These are phyloP conservation scores for Rynchops niger DNA, from an alignment of 2,113 vertebrate species.

Conservation along the genomic window DNA sequence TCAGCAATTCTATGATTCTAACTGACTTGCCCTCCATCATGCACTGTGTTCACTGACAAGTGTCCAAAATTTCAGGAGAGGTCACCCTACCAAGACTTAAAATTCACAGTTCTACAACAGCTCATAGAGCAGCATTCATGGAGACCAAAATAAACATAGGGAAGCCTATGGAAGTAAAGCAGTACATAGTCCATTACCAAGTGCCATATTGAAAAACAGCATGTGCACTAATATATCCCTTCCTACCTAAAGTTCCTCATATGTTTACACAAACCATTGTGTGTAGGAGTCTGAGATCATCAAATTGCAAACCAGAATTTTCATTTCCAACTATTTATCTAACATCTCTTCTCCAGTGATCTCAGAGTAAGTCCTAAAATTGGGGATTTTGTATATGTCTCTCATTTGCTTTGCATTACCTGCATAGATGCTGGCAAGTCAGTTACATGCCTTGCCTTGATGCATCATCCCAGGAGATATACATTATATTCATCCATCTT, in stretches of 20 bases:
- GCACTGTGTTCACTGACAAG: background rate
- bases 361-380: background rate
- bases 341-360: background rate
- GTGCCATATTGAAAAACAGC: background rate
- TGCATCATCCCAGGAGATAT: background rate
- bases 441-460: background rate
- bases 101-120: background rate
- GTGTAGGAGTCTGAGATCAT: background rate
- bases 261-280: background rate
- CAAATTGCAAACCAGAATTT: background rate
- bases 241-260: background rate
- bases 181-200: background rate
- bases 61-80: background rate
- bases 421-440: background rate
- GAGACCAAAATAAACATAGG: background rate
- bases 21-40: background rate
- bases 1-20: too few species aligned
- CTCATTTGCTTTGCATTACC: background rate
- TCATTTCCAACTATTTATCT: background rate
- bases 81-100: background rate
- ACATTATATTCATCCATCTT: background rate
- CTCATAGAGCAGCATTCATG: background rate
- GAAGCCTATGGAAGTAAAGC: background rate
- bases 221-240: background rate
- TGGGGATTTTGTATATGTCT: accelerated